Percentiles rank a stretch among this genome's conserved stretches.
phyloP scores from a whole-genome alignment of 1,140 invertebrate species.

The Grapholita molesta region DNA sequence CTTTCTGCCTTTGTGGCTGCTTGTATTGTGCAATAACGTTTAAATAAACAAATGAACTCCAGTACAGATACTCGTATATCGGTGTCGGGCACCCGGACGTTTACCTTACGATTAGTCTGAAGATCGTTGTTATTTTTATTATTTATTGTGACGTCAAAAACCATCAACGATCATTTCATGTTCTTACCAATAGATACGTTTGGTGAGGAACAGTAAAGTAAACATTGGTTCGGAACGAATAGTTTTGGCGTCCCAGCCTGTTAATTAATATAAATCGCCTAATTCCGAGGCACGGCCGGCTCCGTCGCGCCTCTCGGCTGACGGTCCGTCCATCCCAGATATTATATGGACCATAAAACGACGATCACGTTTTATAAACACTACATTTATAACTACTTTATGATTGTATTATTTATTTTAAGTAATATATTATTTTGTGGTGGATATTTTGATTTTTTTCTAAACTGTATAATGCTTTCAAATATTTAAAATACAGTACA shows the following conservation, averaged over 20 bases:
- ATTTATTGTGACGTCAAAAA: too few species aligned
- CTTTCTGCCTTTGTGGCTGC: too few species aligned
- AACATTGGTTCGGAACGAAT: slow-evolving; percentile 18
- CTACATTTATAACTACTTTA: slow-evolving; percentile 77
- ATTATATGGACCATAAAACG: slow-evolving; percentile 70
- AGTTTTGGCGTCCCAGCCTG: slow-evolving; percentile 26
- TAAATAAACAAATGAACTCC: too few species aligned
- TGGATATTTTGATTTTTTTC: slow-evolving; percentile 71
- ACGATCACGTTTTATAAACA: slow-evolving; percentile 77
- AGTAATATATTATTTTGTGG: slow-evolving; percentile 74
- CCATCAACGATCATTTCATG: too few species aligned
- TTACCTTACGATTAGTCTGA: too few species aligned
- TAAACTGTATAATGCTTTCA: slow-evolving; percentile 64
- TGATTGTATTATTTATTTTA: slow-evolving; percentile 78
- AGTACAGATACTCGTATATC: too few species aligned
- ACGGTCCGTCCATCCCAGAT: slow-evolving; percentile 57
- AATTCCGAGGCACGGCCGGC: slow-evolving; percentile 33
- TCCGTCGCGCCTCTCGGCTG: slow-evolving; percentile 29
- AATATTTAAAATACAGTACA: slow-evolving; percentile 76
- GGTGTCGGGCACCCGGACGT: too few species aligned
- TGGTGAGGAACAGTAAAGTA: neutral
- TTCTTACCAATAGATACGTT: neutral
- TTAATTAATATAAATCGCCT: slow-evolving; percentile 65
- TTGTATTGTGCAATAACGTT: too few species aligned
- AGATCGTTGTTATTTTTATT: too few species aligned